Evolutionary conservation across 2,888 invertebrate species (phyloP).

Genomic region (Phlogophora meticulosa): DNA sequence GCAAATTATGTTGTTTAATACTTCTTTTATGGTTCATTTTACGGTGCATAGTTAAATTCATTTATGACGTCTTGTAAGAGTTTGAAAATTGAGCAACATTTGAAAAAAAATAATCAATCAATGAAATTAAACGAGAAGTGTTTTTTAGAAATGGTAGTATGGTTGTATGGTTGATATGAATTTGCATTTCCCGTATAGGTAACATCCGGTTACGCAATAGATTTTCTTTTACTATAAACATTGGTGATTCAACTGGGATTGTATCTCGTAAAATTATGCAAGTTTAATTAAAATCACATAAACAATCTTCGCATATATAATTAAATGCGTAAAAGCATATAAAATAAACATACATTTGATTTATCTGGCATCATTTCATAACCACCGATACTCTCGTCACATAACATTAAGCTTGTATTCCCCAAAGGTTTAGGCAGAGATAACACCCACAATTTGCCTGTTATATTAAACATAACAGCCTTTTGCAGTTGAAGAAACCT

Average conservation of each 20-base stretch:
- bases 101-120: background rate
- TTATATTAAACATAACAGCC: no score
- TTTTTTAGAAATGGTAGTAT: background rate
- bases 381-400: no score
- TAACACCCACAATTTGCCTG: no score
- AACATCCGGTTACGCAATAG: slow-evolving; percentile 11
- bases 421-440: no score
- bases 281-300: background rate
- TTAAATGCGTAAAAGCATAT: background rate
- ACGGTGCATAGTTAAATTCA: background rate
- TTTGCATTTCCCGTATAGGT: slow-evolving; percentile 30
- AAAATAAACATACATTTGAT: no score
- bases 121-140: background rate
- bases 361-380: background rate
- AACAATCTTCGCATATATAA: background rate
- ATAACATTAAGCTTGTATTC: no score
- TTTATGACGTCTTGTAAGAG: background rate
- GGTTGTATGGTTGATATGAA: background rate
- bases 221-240: slow-evolving; percentile 14
- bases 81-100: background rate
- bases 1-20: slow-evolving; percentile 14
- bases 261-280: slow-evolving; percentile 14
- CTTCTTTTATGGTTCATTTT: slow-evolving; percentile 24
- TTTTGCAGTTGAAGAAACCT: no score
- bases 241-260: slow-evolving; percentile 15